Evolutionary conservation across 2,888 invertebrate species (phyloP), one percentile per base, ranked within the genome.

Genomic region (Pyrrhosoma nymphula): DNA sequence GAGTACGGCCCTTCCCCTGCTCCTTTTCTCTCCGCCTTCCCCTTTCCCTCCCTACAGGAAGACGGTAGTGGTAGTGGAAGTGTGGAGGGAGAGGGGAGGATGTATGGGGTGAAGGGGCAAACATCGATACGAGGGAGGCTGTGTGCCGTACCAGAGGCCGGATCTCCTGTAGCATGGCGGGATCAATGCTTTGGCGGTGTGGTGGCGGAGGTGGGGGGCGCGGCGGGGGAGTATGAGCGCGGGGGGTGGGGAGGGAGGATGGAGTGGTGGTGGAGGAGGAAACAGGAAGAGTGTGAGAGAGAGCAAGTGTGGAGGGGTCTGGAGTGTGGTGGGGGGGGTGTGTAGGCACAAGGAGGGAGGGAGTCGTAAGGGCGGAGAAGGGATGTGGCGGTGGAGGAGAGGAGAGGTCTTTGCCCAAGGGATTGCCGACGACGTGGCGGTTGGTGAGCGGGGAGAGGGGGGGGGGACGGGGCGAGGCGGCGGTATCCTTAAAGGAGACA

Each of bases 371-470:
- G 47, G 47, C 47, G 47, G 55, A 10, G 60, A 14, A 20, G 20
- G 60, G 60, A 20, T 2, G 60, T 60, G 60, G 60, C 60, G 60
- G 16, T 16, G 60, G 20, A 20, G 60, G 30, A 35, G n/a, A 35
- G n/a, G 56, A 30, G 60, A 75, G 93, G 93, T 93, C 93, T 93
- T 93, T 93, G 93, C 93, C 93, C 93, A 93, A 93, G 93, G 93
- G 93, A 93, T 93, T 93, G 93, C 93, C 93, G 93, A 75, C 93
- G 93, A 93, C 93, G 93, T 93, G 93, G 93, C n/a, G 90, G 90
- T n/a, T 88, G 8, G 88, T 23, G 39, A 18, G 47, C 18, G 47
- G 47, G 47, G 23, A 16, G 88, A 39, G 4, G 47, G 4, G 88
- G 47, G 20, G 47, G 39, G 47, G 47, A 47, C 47, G 47, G 47